Base-by-base conservation (phyloP, 2,113 vertebrate genomes). In the Ammodytes dubius region DNA sequence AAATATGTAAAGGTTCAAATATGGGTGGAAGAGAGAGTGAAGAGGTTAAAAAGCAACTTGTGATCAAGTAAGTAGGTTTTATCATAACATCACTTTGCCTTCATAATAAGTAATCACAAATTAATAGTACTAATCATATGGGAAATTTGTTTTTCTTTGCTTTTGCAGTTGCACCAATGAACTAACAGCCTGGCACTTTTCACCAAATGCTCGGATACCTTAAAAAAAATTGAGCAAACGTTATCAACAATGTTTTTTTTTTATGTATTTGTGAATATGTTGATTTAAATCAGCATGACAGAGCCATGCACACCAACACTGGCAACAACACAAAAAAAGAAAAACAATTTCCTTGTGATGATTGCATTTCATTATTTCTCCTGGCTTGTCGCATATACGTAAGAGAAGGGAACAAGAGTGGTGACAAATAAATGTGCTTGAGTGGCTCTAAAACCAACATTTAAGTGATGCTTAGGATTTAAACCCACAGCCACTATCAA, bases 261-360 rank as follows among this genome's bases (percentile, higher is more conserved):
- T 66, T 53, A 81, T 86, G 84, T 59, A 66, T 74, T 68, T 66
- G 46, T n/a, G 52, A 50, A 68, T 15, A 46, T 40, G 47, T 60
- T 82, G 6, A 19, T 61, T 81, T 77, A n/a, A 43, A 43, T 39
- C 59, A 13, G 64, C 3, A 43, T 39, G 8, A 60, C 42, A 4
- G 50, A 74, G 40, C 46, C 27, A 27, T 52, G 27, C 65, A 70
- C 61, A 47, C 53, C 49, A 74, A 82, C 61, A 49, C 13, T 39
- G 53, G 53, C 14, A 19, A 37, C 52, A 50, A 45, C 42, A 49
- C 15, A 43, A 27, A 39, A 15, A 65, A 65, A 58, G n/a, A 47
- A 83, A 81, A 82, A 72, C 58, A 52, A 59, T 75, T 50, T 74
- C 81, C 74, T 71, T 37, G 56, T 85, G 46, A 70, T 76, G 79